Conservation (phyloP, 1,140 invertebrate genomes). For the Ceratosolen solmsi region DNA sequence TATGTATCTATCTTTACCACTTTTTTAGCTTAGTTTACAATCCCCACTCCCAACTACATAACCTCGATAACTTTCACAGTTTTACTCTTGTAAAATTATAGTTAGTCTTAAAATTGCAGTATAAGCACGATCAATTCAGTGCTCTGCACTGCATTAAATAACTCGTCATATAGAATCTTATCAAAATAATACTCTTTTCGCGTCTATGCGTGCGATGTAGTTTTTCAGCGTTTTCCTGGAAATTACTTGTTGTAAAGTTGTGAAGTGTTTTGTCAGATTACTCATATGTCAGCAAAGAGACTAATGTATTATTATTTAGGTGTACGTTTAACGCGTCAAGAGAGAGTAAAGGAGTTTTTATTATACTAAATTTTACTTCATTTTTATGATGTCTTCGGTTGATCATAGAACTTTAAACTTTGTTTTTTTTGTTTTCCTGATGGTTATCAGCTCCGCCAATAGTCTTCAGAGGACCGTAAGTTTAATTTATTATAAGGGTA, state of each 20-base stretch:
- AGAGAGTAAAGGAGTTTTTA: not conserved
- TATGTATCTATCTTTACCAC: too few species aligned
- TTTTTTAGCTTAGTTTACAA: too few species aligned
- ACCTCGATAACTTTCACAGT: not conserved
- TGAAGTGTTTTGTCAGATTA: too few species aligned
- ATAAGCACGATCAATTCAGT: not conserved
- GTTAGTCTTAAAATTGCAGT: not conserved
- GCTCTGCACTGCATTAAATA: not conserved
- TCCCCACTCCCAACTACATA: not conserved
- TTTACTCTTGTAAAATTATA: not conserved
- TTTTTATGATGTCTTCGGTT: not conserved
- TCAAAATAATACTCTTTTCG: not conserved
- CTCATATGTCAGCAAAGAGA: not conserved
- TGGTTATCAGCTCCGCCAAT: not conserved
- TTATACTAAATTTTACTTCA: not conserved
- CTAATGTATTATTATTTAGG: constrained; percentile 9
- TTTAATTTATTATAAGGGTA: not conserved
- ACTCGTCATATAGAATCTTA: too few species aligned
- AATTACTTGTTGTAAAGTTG: not conserved
- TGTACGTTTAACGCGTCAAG: not conserved
- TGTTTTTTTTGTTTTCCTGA: not conserved
- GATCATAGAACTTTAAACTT: not conserved
- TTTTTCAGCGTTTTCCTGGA: not conserved
- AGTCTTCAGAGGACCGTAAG: constrained; percentile 39
- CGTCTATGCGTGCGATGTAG: not conserved